phyloP scores from a whole-genome alignment of 2,888 invertebrate species.

The Terebella lapidaria region DNA sequence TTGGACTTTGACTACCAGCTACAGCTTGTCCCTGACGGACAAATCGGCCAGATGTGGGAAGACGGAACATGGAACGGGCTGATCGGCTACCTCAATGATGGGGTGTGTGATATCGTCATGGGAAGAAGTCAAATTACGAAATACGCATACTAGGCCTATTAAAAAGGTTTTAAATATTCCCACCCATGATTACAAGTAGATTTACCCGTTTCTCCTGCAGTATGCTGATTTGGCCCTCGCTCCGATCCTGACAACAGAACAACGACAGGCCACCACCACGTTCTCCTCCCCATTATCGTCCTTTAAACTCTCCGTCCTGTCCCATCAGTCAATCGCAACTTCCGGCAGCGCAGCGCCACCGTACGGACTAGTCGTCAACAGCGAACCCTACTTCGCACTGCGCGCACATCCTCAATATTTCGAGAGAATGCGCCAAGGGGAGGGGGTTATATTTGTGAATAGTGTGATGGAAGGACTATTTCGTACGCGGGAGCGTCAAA shows the following conservation, averaged over 20 bases:
- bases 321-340: background rate
- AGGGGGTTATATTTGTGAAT: background rate
- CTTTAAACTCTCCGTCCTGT: slow-evolving; percentile 2
- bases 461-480: slow-evolving; percentile 16
- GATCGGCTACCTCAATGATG: slow-evolving; percentile 10
- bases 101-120: slow-evolving; percentile 8
- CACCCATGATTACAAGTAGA: background rate
- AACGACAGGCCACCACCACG: slow-evolving; percentile 5
- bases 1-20: slow-evolving; percentile 9
- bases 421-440: background rate
- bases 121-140: background rate
- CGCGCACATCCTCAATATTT: background rate
- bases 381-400: background rate
- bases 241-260: slow-evolving; percentile 4
- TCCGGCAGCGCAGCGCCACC: background rate
- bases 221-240: slow-evolving; percentile 13
- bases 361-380: slow-evolving; percentile 3
- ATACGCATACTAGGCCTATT: no score
- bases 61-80: slow-evolving; percentile 16
- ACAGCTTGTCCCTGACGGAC: slow-evolving; percentile 16
- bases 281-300: slow-evolving; percentile 6
- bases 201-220: slow-evolving; percentile 6
- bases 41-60: slow-evolving; percentile 8
- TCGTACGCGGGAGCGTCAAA: slow-evolving; percentile 2
- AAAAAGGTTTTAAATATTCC: no score